Evolutionary conservation across 2,113 vertebrate genomes (phyloP).

Genomic region (Planiliza haematocheilus): DNA sequence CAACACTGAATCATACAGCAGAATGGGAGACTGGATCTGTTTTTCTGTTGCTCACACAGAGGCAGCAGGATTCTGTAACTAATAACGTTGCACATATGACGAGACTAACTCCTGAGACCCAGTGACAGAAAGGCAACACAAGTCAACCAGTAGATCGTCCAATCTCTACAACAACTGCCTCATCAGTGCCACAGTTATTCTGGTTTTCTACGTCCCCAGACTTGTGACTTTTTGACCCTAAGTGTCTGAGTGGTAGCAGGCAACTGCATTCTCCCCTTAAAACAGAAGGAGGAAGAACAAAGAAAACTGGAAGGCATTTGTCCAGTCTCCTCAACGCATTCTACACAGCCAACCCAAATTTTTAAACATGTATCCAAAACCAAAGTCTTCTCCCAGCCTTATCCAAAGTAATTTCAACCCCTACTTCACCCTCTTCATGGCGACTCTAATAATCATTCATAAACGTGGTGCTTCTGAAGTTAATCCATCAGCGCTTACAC

Average conservation of each 20-base stretch:
- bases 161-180: neutral
- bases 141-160: constrained; percentile 11
- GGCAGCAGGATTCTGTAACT: neutral
- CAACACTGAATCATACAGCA: neutral
- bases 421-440: neutral
- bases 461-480: too few species aligned
- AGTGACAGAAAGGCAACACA: constrained; percentile 1
- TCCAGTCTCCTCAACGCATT: too few species aligned
- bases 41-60: neutral
- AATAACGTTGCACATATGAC: constrained; percentile 20
- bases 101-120: neutral
- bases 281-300: neutral
- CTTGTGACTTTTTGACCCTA: neutral
- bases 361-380: too few species aligned
- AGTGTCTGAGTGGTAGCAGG: neutral
- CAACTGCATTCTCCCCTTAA: neutral
- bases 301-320: too few species aligned
- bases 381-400: too few species aligned
- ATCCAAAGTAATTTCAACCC: too few species aligned
- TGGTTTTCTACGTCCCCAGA: neutral
- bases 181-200: neutral
- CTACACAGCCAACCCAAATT: too few species aligned
- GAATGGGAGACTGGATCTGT: neutral
- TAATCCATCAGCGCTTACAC: too few species aligned
- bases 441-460: neutral